Evolutionary conservation across 2,113 vertebrate species (phyloP).

Genomic region (Grantiella picta): DNA sequence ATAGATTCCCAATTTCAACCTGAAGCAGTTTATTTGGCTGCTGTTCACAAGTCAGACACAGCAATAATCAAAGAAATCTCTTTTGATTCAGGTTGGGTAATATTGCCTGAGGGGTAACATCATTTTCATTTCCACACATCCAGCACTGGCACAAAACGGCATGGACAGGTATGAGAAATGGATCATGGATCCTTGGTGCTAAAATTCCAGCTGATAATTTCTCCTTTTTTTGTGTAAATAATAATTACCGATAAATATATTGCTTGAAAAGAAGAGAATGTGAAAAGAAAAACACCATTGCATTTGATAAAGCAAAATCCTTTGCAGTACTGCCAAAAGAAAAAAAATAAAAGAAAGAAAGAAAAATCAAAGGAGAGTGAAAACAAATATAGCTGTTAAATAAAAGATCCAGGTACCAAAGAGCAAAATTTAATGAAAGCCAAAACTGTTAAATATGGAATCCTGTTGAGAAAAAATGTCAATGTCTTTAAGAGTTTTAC

Average conservation of each 20-base stretch:
- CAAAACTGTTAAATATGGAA: constrained; percentile 79
- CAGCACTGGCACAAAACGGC: constrained; percentile 68
- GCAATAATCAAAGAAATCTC: constrained; percentile 56
- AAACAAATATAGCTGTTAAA: constrained; percentile 78
- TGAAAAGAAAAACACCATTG: constrained; percentile 48
- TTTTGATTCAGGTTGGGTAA: constrained; percentile 47
- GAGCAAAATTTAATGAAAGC: constrained; percentile 85
- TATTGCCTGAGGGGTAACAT: constrained; percentile 55
- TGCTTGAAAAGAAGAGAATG: constrained; percentile 56
- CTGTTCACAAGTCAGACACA: constrained; percentile 60
- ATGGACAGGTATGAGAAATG: constrained; percentile 68
- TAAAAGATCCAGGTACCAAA: constrained; percentile 83
- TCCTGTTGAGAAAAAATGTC: constrained; percentile 81
- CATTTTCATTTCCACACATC: constrained; percentile 47
- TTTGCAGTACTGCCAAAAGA: background rate
- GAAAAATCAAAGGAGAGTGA: constrained; percentile 58
- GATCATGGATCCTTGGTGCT: constrained; percentile 69
- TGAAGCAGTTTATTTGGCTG: constrained; percentile 60
- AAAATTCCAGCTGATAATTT: constrained; percentile 67
- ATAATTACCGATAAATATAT: constrained; percentile 47
- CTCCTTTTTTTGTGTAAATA: constrained; percentile 61
- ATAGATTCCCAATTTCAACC: constrained; percentile 58
- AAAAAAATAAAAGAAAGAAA: background rate
- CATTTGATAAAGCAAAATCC: constrained; percentile 24
- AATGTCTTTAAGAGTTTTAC: constrained; percentile 74